phyloP scores from a whole-genome alignment of 2,888 invertebrate genomes.

The Archips xylosteana region DNA sequence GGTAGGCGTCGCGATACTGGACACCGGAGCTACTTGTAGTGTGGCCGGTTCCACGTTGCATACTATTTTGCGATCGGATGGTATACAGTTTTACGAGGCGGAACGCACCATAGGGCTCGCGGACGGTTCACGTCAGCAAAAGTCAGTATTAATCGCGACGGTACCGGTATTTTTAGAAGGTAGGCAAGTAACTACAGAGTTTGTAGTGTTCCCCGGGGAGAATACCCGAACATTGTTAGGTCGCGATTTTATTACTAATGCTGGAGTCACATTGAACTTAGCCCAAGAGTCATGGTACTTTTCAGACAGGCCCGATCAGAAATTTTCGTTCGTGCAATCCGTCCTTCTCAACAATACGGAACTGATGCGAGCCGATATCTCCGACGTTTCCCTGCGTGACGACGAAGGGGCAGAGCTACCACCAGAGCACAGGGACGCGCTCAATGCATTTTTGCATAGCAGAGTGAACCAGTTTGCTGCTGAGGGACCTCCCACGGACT shows the following conservation, averaged over 20 bases:
- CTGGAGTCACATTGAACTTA: neutral
- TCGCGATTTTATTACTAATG: too few species aligned
- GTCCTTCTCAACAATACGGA: neutral
- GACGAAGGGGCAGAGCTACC: conserved; percentile 5
- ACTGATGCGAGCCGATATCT: conserved; percentile 8
- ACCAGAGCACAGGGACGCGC: neutral
- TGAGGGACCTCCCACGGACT: neutral
- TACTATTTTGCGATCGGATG: too few species aligned
- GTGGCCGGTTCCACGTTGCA: too few species aligned
- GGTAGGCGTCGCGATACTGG: too few species aligned
- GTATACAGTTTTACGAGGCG: too few species aligned
- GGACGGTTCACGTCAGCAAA: conserved; percentile 7
- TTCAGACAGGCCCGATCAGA: neutral
- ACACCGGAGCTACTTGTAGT: too few species aligned
- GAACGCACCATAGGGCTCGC: conserved; percentile 11
- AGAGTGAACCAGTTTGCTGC: conserved; percentile 3
- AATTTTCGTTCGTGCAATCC: neutral
- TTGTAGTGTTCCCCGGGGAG: too few species aligned
- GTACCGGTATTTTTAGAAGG: too few species aligned
- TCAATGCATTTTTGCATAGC: conserved; percentile 4
- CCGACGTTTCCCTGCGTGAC: conserved; percentile 9
- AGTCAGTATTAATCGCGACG: neutral
- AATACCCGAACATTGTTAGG: too few species aligned
- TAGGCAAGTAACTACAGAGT: too few species aligned
- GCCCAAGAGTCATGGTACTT: conserved; percentile 1